Conservation (phyloP, 1,140 invertebrate species). For the Lutraria rhynchaena region DNA sequence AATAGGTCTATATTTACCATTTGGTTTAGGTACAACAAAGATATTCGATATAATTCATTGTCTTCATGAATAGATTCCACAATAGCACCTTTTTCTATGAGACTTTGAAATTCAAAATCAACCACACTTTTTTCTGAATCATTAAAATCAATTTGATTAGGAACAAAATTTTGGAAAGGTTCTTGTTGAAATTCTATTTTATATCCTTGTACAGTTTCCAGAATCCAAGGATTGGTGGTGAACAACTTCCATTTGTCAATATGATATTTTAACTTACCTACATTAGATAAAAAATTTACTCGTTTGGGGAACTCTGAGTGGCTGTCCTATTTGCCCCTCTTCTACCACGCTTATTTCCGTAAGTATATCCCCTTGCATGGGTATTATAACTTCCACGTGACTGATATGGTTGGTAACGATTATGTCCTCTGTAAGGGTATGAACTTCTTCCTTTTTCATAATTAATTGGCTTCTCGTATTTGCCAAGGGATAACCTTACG, state of each 20-base stretch:
- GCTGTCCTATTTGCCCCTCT: constrained; percentile 10
- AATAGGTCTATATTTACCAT: too few species aligned
- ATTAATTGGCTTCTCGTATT: too few species aligned
- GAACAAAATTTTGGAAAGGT: constrained; percentile 1
- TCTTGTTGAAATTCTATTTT: constrained; percentile 11
- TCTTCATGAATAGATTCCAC: not conserved
- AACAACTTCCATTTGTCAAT: constrained; percentile 1
- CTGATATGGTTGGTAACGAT: constrained; percentile 7
- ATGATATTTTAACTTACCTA: constrained; percentile 25
- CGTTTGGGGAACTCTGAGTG: constrained; percentile 5
- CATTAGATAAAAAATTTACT: not conserved
- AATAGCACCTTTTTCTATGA: not conserved
- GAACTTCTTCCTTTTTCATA: too few species aligned
- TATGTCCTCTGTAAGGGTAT: too few species aligned
- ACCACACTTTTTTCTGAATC: not conserved
- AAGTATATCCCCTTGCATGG: not conserved
- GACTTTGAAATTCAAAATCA: not conserved
- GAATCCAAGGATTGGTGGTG: constrained; percentile 24
- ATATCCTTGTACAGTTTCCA: constrained; percentile 20
- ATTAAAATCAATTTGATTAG: not conserved
- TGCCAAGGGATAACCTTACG: too few species aligned
- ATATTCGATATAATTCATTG: too few species aligned
- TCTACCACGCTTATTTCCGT: too few species aligned
- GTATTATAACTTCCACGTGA: not conserved
- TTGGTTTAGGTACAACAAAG: too few species aligned